Base-by-base conservation (phyloP, 2,797 vertebrate genomes). In the Acanthiza pusilla region DNA sequence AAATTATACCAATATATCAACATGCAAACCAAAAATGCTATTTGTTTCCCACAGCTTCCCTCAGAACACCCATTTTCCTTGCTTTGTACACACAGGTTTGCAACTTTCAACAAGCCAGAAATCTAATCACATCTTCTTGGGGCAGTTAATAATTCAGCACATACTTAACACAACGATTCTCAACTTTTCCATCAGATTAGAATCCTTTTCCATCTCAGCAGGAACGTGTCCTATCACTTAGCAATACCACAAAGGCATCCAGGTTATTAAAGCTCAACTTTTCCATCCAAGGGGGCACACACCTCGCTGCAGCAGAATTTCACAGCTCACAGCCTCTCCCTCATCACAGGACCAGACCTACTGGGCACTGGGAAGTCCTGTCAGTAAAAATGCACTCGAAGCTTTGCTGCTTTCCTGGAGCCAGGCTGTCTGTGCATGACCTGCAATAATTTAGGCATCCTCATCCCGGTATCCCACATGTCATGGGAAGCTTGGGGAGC, bases 141-240 rank as follows among this genome's bases (percentile, higher is more conserved):
- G 47, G 19, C 20, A 55, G 62, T 96, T 65, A 96, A 96, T 96
- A 96, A 95, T 96, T 94, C 88, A 96, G 51, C 20, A 20, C 68
- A 17, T 25, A 23, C 42, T 77, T 78, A 75, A 72, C 66, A 75
- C 62, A 42, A 67, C 2, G 9, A 91, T 75, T 88, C 93, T 88
- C 79, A 94, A 6, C 29, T 83, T 93, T 77, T 93, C 96, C 93
- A 94, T 91, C 88, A 91, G 82, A 77, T 91, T 65, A 91, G 93
- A 88, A 88, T 68, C 36, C 81, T 74, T 91, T 95, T 94, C 91
- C 93, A 85, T 47, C 74, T 63, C 60, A 27, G 82, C 55, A 70
- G 63, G 32, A 43, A 40, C 0, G 1, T 30, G 62, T 85, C 72
- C 57, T 88, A n/a, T 47, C 61, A 25, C 60, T 54, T 21, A 60